A percentile compares a stretch with the other conserved stretches of the same genome.
Conservation (phyloP, 2,113 vertebrate species). For the Phocoena sinus region DNA sequence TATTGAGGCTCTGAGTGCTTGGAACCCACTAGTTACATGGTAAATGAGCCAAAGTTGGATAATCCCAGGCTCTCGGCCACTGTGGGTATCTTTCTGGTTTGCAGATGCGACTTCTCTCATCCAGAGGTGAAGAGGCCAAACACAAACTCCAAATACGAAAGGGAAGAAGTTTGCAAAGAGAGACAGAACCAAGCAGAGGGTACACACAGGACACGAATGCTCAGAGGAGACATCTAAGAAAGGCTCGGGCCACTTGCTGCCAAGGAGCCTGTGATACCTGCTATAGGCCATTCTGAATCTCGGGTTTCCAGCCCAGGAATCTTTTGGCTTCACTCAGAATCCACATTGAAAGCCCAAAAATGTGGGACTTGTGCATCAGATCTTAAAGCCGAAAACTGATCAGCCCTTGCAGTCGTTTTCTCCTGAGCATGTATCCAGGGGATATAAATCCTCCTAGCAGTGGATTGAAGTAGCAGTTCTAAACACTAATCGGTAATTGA, state of each 20-base stretch:
- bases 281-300: not conserved
- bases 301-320: accelerated
- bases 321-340: not conserved
- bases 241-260: accelerated
- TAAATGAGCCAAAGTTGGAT: not conserved
- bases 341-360: not conserved
- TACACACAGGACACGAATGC: accelerated
- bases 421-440: not conserved
- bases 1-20: not conserved
- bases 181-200: not conserved
- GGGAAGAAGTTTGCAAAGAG: not conserved
- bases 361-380: accelerated
- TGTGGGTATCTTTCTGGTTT: not conserved
- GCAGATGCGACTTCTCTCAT: not conserved
- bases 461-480: not conserved
- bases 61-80: not conserved
- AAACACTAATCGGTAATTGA: not conserved
- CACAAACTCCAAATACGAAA: too few relatives aligned
- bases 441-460: not conserved
- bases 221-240: accelerated
- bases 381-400: not conserved
- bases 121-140: not conserved
- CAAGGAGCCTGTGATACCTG: accelerated
- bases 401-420: not conserved
- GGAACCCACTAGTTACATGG: accelerated